phyloP scores from a whole-genome alignment of 2,797 vertebrate species.

The Echiichthys vipera region DNA sequence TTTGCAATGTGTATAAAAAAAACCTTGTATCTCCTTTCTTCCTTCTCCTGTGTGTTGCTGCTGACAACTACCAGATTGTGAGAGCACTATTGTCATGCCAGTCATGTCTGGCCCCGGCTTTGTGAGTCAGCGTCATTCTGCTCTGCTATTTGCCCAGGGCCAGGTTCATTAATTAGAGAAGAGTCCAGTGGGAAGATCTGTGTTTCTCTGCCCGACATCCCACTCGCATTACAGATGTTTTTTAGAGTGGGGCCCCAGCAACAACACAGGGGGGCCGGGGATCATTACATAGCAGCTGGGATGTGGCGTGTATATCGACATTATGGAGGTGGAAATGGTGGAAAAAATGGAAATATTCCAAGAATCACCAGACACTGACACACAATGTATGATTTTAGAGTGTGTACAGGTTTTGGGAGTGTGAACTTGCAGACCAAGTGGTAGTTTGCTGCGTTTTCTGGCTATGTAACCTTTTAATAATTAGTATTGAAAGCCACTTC shows the following conservation, averaged over 20 bases:
- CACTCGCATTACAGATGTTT: slow-evolving; percentile 82
- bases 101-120: slow-evolving; percentile 70
- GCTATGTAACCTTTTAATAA: slow-evolving; percentile 25
- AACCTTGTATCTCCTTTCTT: slow-evolving; percentile 48
- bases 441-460: background rate
- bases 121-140: slow-evolving; percentile 77
- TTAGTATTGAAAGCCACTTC: slow-evolving; percentile 1
- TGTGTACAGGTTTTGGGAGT: too few relatives aligned
- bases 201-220: slow-evolving; percentile 75
- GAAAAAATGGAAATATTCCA: slow-evolving; percentile 23
- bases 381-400: background rate
- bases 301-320: slow-evolving; percentile 37
- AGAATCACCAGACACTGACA: slow-evolving; percentile 19
- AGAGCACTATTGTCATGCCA: slow-evolving; percentile 68
- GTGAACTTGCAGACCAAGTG: background rate
- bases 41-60: slow-evolving; percentile 21
- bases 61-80: slow-evolving; percentile 55
- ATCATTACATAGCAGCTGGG: slow-evolving; percentile 53
- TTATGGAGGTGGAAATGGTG: slow-evolving; percentile 29
- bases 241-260: slow-evolving; percentile 67
- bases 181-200: slow-evolving; percentile 78
- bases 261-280: slow-evolving; percentile 62
- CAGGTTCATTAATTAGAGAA: slow-evolving; percentile 87
- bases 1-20: slow-evolving; percentile 49
- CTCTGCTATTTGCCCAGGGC: slow-evolving; percentile 82